A percentile compares a stretch with the other conserved stretches of the same genome.
phyloP scores from a whole-genome alignment of 1,140 invertebrate species.

The Drosophila ohnishii region DNA sequence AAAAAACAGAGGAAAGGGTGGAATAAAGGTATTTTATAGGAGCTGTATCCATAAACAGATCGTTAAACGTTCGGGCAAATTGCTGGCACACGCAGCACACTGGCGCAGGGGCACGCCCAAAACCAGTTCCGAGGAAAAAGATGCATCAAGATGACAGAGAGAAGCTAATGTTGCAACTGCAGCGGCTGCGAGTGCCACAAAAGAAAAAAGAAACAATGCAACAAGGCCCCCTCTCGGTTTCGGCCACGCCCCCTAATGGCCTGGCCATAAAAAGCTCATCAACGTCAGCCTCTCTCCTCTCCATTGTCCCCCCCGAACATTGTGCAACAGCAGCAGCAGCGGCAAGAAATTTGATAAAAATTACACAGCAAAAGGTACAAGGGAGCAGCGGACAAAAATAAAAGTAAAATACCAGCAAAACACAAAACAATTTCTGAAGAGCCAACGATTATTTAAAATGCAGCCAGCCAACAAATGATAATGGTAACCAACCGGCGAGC shows the following conservation, averaged over 20 bases:
- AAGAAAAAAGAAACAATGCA: conserved; percentile 55
- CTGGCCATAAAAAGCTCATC: conserved; percentile 78
- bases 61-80: conserved; percentile 74
- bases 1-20: conserved; percentile 2
- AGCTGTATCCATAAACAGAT: conserved; percentile 68
- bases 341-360: conserved; percentile 74
- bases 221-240: conserved; percentile 10
- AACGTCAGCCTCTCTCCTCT: conserved; percentile 52
- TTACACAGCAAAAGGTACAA: conserved; percentile 64
- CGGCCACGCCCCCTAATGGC: conserved; percentile 73
- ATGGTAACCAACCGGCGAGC: conserved; percentile 46
- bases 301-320: conserved; percentile 35
- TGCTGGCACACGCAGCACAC: conserved; percentile 67
- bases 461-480: conserved; percentile 78
- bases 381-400: conserved; percentile 15
- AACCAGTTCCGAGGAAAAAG: conserved; percentile 55
- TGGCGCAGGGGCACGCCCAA: conserved; percentile 52
- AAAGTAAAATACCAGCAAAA: conserved; percentile 44
- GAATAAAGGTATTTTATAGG: conserved; percentile 19
- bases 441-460: conserved; percentile 79
- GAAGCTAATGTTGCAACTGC: conserved; percentile 69
- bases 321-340: conserved; percentile 40
- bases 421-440: conserved; percentile 72
- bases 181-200: conserved; percentile 36
- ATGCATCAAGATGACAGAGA: conserved; percentile 64